These are phyloP conservation scores for Heterohyrax brucei DNA, from an alignment of 2,797 vertebrate genomes.

Conservation along the genomic window DNA sequence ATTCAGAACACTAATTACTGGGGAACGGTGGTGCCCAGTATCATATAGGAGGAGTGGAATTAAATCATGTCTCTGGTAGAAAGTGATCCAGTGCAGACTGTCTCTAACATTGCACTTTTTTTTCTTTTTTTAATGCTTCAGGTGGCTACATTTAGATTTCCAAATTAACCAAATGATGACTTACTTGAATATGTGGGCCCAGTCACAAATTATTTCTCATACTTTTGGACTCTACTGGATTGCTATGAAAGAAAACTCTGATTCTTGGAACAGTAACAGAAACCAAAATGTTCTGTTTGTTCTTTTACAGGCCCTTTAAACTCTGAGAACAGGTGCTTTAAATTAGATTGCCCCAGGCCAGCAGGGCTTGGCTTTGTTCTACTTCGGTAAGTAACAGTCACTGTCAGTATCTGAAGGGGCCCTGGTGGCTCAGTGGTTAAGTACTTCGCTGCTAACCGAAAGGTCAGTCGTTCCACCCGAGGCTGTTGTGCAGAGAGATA, in stretches of 20 bases:
- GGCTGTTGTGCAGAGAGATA: neutral
- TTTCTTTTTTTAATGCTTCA: conserved; percentile 13
- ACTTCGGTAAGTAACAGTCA: conserved; percentile 88
- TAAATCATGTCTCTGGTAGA: neutral
- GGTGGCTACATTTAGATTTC: neutral
- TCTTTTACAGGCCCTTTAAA: conserved; percentile 57
- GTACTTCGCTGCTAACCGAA: too few species aligned
- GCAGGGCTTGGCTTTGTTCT: conserved; percentile 83
- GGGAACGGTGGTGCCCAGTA: neutral
- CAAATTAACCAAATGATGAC: conserved; percentile 14
- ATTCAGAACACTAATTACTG: neutral
- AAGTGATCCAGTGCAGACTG: neutral
- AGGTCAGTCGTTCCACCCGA: neutral
- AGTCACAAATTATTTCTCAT: neutral
- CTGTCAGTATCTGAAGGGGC: conserved; percentile 81
- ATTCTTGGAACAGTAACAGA: conserved; percentile 65
- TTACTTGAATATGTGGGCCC: conserved; percentile 30
- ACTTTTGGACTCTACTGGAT: conserved; percentile 51
- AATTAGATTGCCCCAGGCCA: conserved; percentile 85
- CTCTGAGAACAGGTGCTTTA: conserved; percentile 83
- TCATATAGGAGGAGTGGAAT: neutral
- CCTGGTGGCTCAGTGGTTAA: neutral
- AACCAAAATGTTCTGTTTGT: conserved; percentile 66
- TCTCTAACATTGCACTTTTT: neutral
- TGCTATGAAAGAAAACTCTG: conserved; percentile 67